Conservation (phyloP, 2,113 vertebrate genomes). For the Bufo bufo region DNA sequence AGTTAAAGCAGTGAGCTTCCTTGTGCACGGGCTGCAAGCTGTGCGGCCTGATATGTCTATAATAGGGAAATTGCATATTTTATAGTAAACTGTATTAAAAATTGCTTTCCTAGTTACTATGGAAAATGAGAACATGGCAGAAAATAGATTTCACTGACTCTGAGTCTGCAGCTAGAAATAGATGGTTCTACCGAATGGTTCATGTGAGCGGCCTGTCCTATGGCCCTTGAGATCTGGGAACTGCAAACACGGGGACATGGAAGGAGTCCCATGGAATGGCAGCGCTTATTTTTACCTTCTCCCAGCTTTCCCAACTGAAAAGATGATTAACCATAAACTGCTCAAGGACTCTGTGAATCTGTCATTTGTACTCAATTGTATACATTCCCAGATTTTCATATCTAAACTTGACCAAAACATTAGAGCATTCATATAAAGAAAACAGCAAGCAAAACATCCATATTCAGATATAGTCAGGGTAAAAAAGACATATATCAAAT, state of each 20-base stretch:
- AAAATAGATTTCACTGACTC: conserved; percentile 29
- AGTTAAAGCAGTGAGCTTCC: not conserved
- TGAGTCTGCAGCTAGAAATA: conserved; percentile 41
- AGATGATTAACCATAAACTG: not conserved
- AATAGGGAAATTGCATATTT: conserved; percentile 6
- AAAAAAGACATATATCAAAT: not conserved
- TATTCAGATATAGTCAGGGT: not conserved
- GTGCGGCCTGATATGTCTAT: conserved; percentile 12
- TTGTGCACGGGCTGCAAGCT: not conserved
- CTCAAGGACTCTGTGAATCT: not conserved
- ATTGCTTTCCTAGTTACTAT: not conserved
- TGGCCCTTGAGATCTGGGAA: conserved; percentile 47
- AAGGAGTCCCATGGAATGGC: not conserved
- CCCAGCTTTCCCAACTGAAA: conserved; percentile 35
- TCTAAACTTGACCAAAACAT: not conserved
- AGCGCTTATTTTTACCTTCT: conserved; percentile 34
- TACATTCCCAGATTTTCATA: not conserved
- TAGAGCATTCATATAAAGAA: not conserved
- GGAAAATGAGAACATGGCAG: not conserved
- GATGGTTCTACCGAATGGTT: conserved; percentile 47
- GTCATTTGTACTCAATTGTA: too few relatives aligned
- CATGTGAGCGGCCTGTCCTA: conserved; percentile 48
- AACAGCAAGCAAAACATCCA: not conserved
- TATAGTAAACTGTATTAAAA: conserved; percentile 3
- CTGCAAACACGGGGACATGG: conserved; percentile 25